phyloP scores from a whole-genome alignment of 2,113 vertebrate genomes.

The Pagrus major region DNA sequence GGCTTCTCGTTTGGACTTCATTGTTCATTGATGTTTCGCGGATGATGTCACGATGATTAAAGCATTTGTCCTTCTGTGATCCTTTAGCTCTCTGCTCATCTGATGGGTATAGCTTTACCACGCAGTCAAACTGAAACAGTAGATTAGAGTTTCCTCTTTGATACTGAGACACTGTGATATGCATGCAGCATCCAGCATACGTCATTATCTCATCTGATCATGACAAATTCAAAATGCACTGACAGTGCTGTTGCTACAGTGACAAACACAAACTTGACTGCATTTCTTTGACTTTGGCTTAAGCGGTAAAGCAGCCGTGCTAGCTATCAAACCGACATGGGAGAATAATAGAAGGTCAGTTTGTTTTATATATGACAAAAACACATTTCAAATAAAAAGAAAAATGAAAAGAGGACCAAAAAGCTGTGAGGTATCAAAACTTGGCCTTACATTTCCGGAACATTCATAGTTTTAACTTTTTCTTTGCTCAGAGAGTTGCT shows the following conservation, averaged over 20 bases:
- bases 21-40: conserved; percentile 51
- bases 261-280: not conserved
- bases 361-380: not conserved
- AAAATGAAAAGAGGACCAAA: not conserved
- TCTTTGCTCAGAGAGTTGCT: too few species aligned
- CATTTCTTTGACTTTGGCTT: not conserved
- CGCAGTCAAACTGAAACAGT: not conserved
- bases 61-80: conserved; percentile 23
- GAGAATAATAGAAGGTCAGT: not conserved
- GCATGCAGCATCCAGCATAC: not conserved
- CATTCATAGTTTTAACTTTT: too few species aligned
- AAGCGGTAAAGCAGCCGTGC: not conserved
- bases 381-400: not conserved
- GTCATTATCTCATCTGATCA: not conserved
- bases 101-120: not conserved
- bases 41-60: conserved; percentile 39
- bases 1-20: conserved; percentile 17
- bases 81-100: not conserved
- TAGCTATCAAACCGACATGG: not conserved
- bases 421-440: not conserved
- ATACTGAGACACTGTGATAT: not conserved
- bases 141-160: not conserved
- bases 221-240: not conserved
- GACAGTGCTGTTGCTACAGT: not conserved
- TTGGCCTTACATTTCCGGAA: too few species aligned